Evolutionary conservation across 1,140 invertebrate genomes (phyloP).

Genomic region (Drosophila kikkawai): DNA sequence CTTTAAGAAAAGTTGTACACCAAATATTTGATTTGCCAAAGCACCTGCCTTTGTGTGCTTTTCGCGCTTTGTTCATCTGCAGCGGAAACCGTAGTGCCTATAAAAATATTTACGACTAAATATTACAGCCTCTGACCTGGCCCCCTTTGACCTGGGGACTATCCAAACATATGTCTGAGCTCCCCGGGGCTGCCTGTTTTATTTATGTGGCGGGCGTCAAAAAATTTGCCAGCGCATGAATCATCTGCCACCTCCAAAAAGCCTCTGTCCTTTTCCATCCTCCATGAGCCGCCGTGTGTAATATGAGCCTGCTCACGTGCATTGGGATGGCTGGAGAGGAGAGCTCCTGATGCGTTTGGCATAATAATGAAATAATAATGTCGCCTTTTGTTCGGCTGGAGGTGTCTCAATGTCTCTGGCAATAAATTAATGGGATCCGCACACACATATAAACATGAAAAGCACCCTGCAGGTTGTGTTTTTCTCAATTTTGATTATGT

Average conservation of each 20-base stretch:
- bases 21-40: constrained; percentile 30
- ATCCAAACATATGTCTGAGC: constrained; percentile 70
- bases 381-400: constrained; percentile 76
- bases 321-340: constrained; percentile 17
- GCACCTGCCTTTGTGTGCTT: constrained; percentile 30
- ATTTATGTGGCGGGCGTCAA: constrained; percentile 73
- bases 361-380: constrained; percentile 84
- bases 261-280: not conserved
- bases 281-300: constrained; percentile 31
- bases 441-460: constrained; percentile 70
- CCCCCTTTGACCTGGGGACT: constrained; percentile 42
- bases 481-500: constrained; percentile 65
- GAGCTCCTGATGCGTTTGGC: constrained; percentile 70
- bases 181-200: constrained; percentile 49
- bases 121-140: constrained; percentile 57
- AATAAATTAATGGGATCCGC: constrained; percentile 82
- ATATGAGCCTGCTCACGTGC: constrained; percentile 44
- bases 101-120: constrained; percentile 84
- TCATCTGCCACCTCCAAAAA: constrained; percentile 50
- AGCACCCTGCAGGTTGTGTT: constrained; percentile 56
- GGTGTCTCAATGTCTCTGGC: constrained; percentile 68
- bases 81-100: constrained; percentile 55
- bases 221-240: constrained; percentile 78
- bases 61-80: constrained; percentile 39
- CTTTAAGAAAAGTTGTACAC: not conserved